phyloP scores from a whole-genome alignment of 35 echinoderm and acorn worm species.

The Chiridota heheva region DNA sequence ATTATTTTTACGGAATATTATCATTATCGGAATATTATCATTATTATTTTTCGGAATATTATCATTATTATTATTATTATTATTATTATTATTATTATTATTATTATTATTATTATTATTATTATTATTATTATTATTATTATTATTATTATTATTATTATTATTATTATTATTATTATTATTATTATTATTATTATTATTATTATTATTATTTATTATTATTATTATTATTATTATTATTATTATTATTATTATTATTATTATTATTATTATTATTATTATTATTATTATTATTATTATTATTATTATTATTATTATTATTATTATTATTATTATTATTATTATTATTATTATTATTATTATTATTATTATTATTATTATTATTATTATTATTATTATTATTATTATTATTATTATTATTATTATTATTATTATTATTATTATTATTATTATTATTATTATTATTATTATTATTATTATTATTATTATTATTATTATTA shows the following conservation, averaged over 20 bases:
- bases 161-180: background rate
- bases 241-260: background rate
- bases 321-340: background rate
- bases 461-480: background rate
- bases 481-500: background rate
- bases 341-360: background rate
- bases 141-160: background rate
- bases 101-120: background rate
- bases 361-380: background rate
- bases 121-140: slow-evolving; percentile 1
- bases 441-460: background rate
- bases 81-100: slow-evolving; percentile 1
- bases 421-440: background rate
- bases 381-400: background rate
- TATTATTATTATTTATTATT: background rate
- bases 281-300: background rate
- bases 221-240: background rate
- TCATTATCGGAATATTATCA: background rate
- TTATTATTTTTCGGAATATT: background rate
- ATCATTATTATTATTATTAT: background rate
- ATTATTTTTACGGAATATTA: background rate
- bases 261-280: background rate
- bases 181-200: background rate
- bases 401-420: background rate
- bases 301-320: background rate